A percentile compares a stretch with the other conserved stretches of the same genome.
phyloP scores from a whole-genome alignment of 2,888 invertebrate species.

The Notodonta ziczac region DNA sequence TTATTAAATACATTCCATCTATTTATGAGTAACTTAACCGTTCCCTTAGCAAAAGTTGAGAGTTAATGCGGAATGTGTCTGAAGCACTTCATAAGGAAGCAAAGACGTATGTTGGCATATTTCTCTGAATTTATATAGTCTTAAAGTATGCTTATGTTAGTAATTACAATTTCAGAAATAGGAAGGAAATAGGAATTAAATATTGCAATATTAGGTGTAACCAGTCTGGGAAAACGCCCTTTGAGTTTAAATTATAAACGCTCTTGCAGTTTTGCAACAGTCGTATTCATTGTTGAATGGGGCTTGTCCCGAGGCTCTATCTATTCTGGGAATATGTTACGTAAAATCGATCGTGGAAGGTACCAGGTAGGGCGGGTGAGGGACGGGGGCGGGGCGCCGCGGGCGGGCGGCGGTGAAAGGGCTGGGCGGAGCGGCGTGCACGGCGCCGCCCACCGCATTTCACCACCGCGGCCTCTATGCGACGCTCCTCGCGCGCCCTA shows the following conservation, averaged over 20 bases:
- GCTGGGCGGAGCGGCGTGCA: conserved; percentile 80
- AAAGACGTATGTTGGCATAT: no score
- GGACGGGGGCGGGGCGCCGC: conserved; percentile 65
- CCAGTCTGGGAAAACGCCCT: neutral
- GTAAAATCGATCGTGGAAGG: conserved; percentile 62
- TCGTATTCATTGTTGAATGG: conserved; percentile 63
- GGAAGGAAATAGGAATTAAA: no score
- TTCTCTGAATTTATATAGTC: no score
- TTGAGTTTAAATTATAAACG: neutral
- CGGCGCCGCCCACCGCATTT: conserved; percentile 79
- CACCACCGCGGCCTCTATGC: conserved; percentile 66
- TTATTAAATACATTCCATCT: conserved; percentile 20
- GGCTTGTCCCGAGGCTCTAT: conserved; percentile 69
- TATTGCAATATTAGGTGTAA: neutral
- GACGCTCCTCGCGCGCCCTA: conserved; percentile 73
- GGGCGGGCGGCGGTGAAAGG: conserved; percentile 80
- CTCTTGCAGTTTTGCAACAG: conserved; percentile 56
- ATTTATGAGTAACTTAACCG: no score
- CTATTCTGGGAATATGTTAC: conserved; percentile 72
- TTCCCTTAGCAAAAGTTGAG: no score
- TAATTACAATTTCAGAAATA: no score
- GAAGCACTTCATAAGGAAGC: no score
- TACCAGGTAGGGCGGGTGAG: conserved; percentile 54
- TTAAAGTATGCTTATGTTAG: no score
- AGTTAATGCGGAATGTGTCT: no score